Evolutionary conservation across 2,888 invertebrate species (phyloP), one percentile per base, ranked within the genome.

Genomic region (Rutpela maculata): DNA sequence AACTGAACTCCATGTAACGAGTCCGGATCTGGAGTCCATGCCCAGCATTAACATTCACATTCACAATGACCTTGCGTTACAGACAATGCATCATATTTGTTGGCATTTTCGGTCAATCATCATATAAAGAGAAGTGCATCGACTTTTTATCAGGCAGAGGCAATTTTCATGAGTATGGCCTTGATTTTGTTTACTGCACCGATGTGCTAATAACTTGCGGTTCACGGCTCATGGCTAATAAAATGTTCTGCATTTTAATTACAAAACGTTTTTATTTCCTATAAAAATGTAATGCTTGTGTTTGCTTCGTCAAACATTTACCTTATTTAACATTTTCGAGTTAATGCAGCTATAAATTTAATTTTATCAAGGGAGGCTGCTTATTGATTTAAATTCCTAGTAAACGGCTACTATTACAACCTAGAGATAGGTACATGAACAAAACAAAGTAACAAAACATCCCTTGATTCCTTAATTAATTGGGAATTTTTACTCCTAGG

Each of bases 51-150:
- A 85, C 85, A 81, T 84, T 82, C 82, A 82, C 82, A 82, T 82
- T 83, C 78, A 72, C 78, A 84, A 84, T 86, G 86, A 85, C 87
- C 87, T 86, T 86, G 86, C 82, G 81, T 82, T 84, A 83, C 87
- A 86, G 86, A 87, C 86, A 86, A 86, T 87, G 86, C 85, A 86
- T 86, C 86, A 86, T 86, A 86, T 86, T 86, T 86, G 85, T 85
- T 84, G 83, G 84, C 84, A 84, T 87, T 87, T 87, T 87, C 86
- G 87, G 86, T 86, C 86, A 86, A 84, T 85, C 84, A 82, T 85
- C 85, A 82, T 84, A 85, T 84, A 85, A 85, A 86, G 86, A 86
- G 85, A 81, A 81, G 86, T 86, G 86, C 86, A 87, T 86, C 86
- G 86, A 86, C 86, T 86, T 86, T 87, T 86, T 86, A 87, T 87